Base-by-base conservation (phyloP, 2,113 vertebrate species). In the Danionella cerebrum region DNA sequence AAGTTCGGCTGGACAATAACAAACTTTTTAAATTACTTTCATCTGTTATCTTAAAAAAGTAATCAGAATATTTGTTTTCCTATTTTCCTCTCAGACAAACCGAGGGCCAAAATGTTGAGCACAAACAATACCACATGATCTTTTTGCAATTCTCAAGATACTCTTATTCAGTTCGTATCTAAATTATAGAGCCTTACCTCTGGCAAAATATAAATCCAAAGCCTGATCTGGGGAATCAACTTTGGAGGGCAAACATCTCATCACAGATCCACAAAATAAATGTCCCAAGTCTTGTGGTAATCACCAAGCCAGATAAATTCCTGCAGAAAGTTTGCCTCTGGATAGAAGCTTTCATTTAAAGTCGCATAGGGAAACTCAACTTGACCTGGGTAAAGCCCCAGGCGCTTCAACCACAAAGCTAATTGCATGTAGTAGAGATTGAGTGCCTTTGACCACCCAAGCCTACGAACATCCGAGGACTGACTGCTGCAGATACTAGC, bases 381-480 rank as follows among this genome's bases (percentile, higher is more conserved):
- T 42, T 42, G 57, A 44, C 14, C 39, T 29, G 39, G 57, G 39
- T 45, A 45, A 31, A 60, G 39, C 57, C 57, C 57, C 14, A n/a
- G 39, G 57, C 38, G 18, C 16, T 60, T 45, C 25, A 31, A 45
- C 39, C 39, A 45, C 24, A 60, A 45, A 44, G 12, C 57, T 60
- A 60, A 60, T 60, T 31, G 57, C 4, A 6, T 60, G 39, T 19
- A 29, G 5, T 60, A 42, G 25, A 44, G 39, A 44, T 45, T 45
- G 39, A 60, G 39, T 29, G 57, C 24, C 14, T 36, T 59, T 41
- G 54, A 58, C 22, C 21, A 25, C 7, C 38, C 38, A 59, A 59
- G 22, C 57, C 38, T 13, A 29, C 2, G 25, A 44, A 60, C 39
- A 19, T 13, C 55, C 4, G n/a, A 24, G 5, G 16, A 29, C 24